Base-by-base conservation (phyloP, 1,140 invertebrate species). In the Babylonia areolata region DNA sequence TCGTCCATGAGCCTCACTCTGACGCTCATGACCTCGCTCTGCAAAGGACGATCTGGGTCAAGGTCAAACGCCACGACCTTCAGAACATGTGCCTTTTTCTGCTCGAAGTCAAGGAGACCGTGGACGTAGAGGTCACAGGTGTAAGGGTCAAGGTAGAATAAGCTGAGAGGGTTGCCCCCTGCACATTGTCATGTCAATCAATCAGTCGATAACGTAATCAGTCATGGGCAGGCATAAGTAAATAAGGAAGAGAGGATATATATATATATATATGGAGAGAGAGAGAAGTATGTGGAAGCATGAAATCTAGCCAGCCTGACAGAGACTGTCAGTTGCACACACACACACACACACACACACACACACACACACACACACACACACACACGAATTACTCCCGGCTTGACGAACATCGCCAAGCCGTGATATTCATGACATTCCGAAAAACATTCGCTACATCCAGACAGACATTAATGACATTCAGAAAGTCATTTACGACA, bases 81-180 rank as follows among this genome's bases (percentile, higher is more conserved):
- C 46, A 80, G 42, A 6, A 28, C 31, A n/a, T 80, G 46, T n/a
- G 28, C 2, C 33, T 54, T 80, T 35, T 54, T 80, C 3, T 80
- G 12, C 42, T 80, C 78, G 78, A 40, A 80, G 46, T 80, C 78
- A 54, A 80, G 40, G 46, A 80, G 78, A 51, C 78, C 78, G 46
- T 80, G 51, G 46, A 80, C 40, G n/a, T 35, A 80, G 28, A 80
- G 78, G 40, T 80, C 78, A 54, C 78, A 80, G 28, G 78, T 54
- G 37, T 54, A 80, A n/a, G 78, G 46, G 78, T 80, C 78, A 31
- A 80, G 78, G 78, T 80, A 80, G 40, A 80, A 80, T n/a, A 80
- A 20, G 0, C 46, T 39, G 15, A 54, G n/a, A 2, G 23, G 51
- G 40, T 80, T 54, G 40, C 78, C 78, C 2, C 28, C 78, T 80